Conservation (phyloP, 2,797 vertebrate species). For the Helicolenus hilgendorfi region DNA sequence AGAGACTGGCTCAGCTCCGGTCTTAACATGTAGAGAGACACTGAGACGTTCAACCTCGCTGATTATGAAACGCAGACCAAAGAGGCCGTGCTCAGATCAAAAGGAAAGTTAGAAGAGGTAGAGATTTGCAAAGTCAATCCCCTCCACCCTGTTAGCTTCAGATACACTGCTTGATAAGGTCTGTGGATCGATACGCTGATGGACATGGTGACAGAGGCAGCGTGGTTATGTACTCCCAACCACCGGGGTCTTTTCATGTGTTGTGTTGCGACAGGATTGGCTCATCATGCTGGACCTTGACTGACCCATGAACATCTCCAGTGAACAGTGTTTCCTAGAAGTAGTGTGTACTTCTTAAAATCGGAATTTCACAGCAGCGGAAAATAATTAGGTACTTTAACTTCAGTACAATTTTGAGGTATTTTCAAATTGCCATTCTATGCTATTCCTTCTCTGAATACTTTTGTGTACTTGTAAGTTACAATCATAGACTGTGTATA, state of each 20-base stretch:
- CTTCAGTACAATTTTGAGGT: neutral
- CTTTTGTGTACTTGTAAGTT: neutral
- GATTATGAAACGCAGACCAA: slow-evolving; percentile 52
- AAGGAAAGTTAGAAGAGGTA: slow-evolving; percentile 62
- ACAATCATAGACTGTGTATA: too few relatives aligned
- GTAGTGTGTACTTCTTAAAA: neutral
- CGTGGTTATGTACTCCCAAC: slow-evolving; percentile 39
- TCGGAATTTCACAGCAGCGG: neutral
- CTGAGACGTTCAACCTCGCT: slow-evolving; percentile 17
- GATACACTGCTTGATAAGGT: slow-evolving; percentile 81
- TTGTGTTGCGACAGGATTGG: slow-evolving; percentile 2
- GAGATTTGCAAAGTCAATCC: slow-evolving; percentile 83
- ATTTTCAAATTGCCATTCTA: neutral
- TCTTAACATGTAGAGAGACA: slow-evolving; percentile 2
- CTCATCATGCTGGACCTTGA: slow-evolving; percentile 10
- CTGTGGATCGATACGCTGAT: slow-evolving; percentile 75
- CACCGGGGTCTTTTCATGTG: slow-evolving; percentile 42
- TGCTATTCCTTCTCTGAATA: neutral
- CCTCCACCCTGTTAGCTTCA: slow-evolving; percentile 67
- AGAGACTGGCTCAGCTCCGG: slow-evolving; percentile 19
- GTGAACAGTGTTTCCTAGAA: neutral
- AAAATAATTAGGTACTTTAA: neutral
- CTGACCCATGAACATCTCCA: slow-evolving; percentile 2
- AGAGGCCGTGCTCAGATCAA: slow-evolving; percentile 61
- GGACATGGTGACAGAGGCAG: slow-evolving; percentile 65